Base-by-base conservation (phyloP, 1,140 invertebrate species). In the Drosophila obscura region DNA sequence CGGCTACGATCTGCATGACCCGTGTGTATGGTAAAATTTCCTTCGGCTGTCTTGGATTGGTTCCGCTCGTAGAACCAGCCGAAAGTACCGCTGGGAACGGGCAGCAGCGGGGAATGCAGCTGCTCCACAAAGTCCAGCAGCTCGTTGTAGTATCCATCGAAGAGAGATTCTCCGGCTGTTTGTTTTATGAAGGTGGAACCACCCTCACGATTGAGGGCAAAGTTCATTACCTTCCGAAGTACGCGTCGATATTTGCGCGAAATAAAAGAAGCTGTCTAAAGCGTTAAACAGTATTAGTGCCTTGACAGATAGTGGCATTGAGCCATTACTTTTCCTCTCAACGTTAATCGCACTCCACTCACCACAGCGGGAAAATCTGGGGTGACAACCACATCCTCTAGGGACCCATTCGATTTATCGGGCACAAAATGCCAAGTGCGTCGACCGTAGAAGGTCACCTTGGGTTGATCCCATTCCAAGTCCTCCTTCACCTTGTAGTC, bases 11-110 rank as follows among this genome's bases (percentile, higher is more conserved):
- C 94, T 7, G 91, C 87, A 1, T 78, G 90, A 4, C 96, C 96
- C 1, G 95, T 96, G 48, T 94, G 93, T 93, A 97, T 96, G 15
- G 94, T 95, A 74, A 94, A 96, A 24, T 93, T 93, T 3, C 96
- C 96, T 90, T 97, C 96, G 77, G 94, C 96, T 1, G 92, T 93
- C 16, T 93, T 91, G 0, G 95, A 95, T 24, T 92, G 92, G 88
- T 96, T 97, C 52, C 96, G 93, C 93, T 95, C 77, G 85, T 95
- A 95, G 88, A 96, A 96, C 96, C 96, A 97, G n/a, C 94, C 95
- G 90, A 96, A 96, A 84, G 94, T 95, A 56, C 94, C 92, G 82
- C 92, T 95, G 1, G 95, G 94, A 41, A 96, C 57, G 3, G 93
- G 82, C 1, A 91, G 84, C 0, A 93, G 80, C 0, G 94, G 88